Conservation (phyloP, 2,888 invertebrate genomes). For the Synanthedon vespiformis region DNA sequence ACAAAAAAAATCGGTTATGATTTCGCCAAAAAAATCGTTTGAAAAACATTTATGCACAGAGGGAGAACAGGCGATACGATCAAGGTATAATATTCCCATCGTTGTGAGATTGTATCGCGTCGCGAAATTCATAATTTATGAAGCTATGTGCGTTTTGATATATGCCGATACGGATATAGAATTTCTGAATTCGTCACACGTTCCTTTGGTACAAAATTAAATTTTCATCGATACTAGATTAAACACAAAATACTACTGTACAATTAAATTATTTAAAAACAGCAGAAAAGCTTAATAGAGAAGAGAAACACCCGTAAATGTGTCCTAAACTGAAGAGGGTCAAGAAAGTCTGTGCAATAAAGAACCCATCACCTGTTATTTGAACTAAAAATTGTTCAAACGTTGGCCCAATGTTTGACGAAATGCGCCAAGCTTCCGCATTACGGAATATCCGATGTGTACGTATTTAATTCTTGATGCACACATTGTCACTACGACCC, state of each 20-base stretch:
- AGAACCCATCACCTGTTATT: slow-evolving; percentile 2
- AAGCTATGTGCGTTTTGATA: slow-evolving; percentile 30
- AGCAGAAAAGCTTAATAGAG: no score
- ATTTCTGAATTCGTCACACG: background rate
- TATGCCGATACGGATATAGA: slow-evolving; percentile 5
- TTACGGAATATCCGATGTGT: background rate
- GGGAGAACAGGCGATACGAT: slow-evolving; percentile 24
- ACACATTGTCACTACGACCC: background rate
- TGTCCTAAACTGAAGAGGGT: no score
- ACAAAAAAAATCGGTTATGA: background rate
- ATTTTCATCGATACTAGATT: no score
- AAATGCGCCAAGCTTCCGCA: background rate
- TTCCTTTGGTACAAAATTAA: no score
- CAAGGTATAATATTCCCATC: slow-evolving; percentile 53
- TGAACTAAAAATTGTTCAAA: background rate
- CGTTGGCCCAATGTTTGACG: no score
- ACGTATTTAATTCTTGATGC: background rate
- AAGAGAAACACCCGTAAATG: no score
- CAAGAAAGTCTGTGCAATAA: no score
- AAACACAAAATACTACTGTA: no score
- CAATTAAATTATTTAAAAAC: no score
- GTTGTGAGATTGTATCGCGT: slow-evolving; percentile 51
- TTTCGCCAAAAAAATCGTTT: slow-evolving; percentile 17
- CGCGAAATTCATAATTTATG: slow-evolving; percentile 60
- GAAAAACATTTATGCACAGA: slow-evolving; percentile 22